Evolutionary conservation across 2,113 vertebrate genomes (phyloP), one percentile per base, ranked within the genome.

Genomic region (Perca schrenkii): DNA sequence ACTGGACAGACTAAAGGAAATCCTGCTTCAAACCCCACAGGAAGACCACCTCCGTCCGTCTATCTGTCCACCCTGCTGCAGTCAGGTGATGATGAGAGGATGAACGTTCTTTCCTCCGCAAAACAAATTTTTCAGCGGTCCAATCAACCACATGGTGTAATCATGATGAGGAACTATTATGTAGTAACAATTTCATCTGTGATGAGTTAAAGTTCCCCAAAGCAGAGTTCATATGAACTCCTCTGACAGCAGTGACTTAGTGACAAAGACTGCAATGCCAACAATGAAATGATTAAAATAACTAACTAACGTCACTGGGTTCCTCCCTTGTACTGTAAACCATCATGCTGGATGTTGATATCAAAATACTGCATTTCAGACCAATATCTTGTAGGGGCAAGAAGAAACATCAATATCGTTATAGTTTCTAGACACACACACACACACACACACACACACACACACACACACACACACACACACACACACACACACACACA

Each of bases 21-120:
- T 94, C 94, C 94, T 95, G 89, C 82, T 84, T 90, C 72, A 87
- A 77, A 74, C 46, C 73, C 64, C 74, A 88, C 86, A 93, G 93
- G 93, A 94, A 92, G 82, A 69, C 76, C 15, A 82, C 72, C 57
- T 67, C 71, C 69, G 43, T 79, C 79, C 57, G 36, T 78, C 67
- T 17, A 25, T 72, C 83, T 56, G 69, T 78, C 76, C 77, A 49
- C 58, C 60, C 68, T 2, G n/a, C 66, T 52, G 86, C 76, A 82
- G 84, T 86, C 82, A 90, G 79, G 87, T 82, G 88, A 64, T 82
- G 86, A 64, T 70, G 66, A 87, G 64, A 16, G 68, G 54, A 6
- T 10, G 14, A 65, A 58, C 6, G 14, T 71, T 73, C 36, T 70
- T 54, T 57, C 67, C 74, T 76, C 65, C 10, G 11, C 49, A 25